These are phyloP conservation scores for Eumeta japonica DNA, from an alignment of 1,140 invertebrate genomes.

Conservation along the genomic window DNA sequence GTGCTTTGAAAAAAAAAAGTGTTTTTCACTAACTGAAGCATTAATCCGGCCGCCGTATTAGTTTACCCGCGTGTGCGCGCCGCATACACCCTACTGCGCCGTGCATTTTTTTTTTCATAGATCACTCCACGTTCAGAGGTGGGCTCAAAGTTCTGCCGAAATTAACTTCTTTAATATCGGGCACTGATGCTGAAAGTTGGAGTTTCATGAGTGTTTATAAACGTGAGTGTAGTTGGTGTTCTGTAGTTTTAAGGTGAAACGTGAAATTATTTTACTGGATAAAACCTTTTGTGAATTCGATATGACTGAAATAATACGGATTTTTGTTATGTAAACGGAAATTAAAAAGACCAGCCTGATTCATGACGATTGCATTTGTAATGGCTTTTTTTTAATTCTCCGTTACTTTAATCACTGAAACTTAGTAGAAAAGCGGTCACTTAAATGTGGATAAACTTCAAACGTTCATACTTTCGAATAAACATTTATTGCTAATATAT, in stretches of 20 bases:
- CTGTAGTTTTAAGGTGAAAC: too few species aligned
- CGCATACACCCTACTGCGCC: conserved; percentile 32
- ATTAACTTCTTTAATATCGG: conserved; percentile 11
- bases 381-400: too few species aligned
- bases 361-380: too few species aligned
- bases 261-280: background rate
- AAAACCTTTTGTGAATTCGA: background rate
- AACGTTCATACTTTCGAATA: too few species aligned
- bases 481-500: background rate
- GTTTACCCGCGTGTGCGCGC: conserved; percentile 52
- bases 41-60: conserved; percentile 57
- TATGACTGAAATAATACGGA: background rate
- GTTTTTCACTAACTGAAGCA: conserved; percentile 59
- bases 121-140: conserved; percentile 14
- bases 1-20: conserved; percentile 51
- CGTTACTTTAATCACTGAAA: too few species aligned
- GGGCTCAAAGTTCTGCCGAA: conserved; percentile 13
- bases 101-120: conserved; percentile 50
- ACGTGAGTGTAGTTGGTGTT: too few species aligned
- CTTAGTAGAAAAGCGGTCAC: too few species aligned
- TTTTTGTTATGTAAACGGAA: background rate
- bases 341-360: background rate
- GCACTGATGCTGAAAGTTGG: background rate
- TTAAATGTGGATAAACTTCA: too few species aligned
- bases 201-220: background rate